Base-by-base conservation (phyloP, 1,140 invertebrate species). In the Anagrus nilaparvatae region DNA sequence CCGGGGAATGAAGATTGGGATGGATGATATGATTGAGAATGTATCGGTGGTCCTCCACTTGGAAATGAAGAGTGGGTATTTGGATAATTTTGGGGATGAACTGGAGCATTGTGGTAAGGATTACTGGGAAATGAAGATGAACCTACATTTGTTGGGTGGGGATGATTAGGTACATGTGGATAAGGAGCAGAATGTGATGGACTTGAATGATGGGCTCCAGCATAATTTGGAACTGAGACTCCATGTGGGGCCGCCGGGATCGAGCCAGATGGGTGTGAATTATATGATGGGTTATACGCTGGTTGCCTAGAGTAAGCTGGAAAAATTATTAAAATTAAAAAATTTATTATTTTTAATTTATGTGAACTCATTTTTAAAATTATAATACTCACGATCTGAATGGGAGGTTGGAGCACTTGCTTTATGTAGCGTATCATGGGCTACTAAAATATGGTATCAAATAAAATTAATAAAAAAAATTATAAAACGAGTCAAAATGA, bases 121-220 rank as follows among this genome's bases (percentile, higher is more conserved):
- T 6, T n/a, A n/a, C n/a, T n/a, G n/a, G 33, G 33, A 8, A 17
- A 27, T 1, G 35, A 17, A 4, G 21, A 37, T 3, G 10, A 10
- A 14, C 8, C 27, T 7, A 18, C 19, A 32, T 27, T 17, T 12
- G n/a, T n/a, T n/a, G 39, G 39, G 6, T 40, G 39, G 1, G 39
- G 39, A 5, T 40, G 39, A n/a, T 32, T 32, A 8, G 39, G 29
- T 6, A 3, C 13, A 16, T 23, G 16, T 5, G 39, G 39, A 8
- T 40, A 40, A 1, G 39, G 39, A 17, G 20, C 13, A 4, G 37
- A 13, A n/a, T n/a, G n/a, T n/a, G n/a, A n/a, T n/a, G n/a, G n/a
- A n/a, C n/a, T n/a, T n/a, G n/a, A n/a, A n/a, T n/a, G n/a, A n/a
- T n/a, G n/a, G n/a, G n/a, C n/a, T n/a, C n/a, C n/a, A n/a, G n/a